Conservation (phyloP, 1,140 invertebrate species). For the Parapsyche elsis region DNA sequence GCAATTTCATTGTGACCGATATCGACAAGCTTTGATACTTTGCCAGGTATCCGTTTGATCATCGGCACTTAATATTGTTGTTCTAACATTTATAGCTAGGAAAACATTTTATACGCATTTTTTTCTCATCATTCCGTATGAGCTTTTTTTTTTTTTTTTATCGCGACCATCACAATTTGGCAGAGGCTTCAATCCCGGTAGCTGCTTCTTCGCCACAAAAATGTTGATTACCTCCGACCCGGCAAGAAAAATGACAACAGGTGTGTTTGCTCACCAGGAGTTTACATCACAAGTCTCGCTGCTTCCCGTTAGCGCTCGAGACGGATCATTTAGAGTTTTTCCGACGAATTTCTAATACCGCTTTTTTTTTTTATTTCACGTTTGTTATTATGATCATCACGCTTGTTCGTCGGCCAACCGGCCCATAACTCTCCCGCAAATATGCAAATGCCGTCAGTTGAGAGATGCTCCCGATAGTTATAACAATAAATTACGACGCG, state of each 20-base stretch:
- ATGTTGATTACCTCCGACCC: constrained; percentile 43
- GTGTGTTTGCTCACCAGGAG: constrained; percentile 29
- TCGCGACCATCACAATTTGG: constrained; percentile 27
- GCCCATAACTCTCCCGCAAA: constrained; percentile 20
- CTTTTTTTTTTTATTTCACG: background rate
- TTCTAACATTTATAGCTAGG: background rate
- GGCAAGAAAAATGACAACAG: constrained; percentile 49
- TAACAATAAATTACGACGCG: constrained; percentile 21
- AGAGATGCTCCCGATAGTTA: constrained; percentile 28
- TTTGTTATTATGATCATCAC: constrained; percentile 36
- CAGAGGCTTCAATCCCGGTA: constrained; percentile 26
- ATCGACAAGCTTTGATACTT: constrained; percentile 26
- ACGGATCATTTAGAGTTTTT: constrained; percentile 40
- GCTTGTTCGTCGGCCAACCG: constrained; percentile 15
- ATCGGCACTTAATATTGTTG: constrained; percentile 8
- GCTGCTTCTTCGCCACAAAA: constrained; percentile 39
- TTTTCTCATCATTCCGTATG: background rate
- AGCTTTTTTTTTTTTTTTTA: constrained; percentile 5
- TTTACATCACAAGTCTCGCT: constrained; percentile 24
- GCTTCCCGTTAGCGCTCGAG: background rate
- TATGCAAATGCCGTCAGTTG: constrained; percentile 26
- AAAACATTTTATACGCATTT: background rate
- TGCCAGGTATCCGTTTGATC: constrained; percentile 35
- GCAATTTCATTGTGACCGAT: background rate
- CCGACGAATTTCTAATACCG: background rate